phyloP scores from a whole-genome alignment of 2,797 vertebrate genomes.

The Lophotriccus pileatus region DNA sequence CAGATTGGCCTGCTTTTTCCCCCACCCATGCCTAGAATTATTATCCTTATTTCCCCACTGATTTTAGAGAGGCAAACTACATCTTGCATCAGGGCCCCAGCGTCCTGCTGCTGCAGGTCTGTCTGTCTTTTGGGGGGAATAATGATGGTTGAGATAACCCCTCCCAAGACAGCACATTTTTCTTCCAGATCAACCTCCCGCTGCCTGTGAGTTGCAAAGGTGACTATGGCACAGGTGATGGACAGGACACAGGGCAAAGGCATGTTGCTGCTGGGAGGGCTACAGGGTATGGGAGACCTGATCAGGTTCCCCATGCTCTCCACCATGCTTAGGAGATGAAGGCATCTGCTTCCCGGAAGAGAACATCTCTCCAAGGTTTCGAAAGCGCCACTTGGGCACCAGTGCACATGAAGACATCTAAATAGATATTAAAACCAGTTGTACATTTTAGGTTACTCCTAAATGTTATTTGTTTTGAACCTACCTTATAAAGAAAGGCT shows the following conservation, averaged over 20 bases:
- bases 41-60: not conserved
- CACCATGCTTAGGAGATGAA: accelerated
- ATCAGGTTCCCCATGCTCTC: not conserved
- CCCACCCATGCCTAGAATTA: not conserved
- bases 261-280: not conserved
- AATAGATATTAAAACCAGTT: not conserved
- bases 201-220: not conserved
- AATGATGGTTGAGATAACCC: accelerated
- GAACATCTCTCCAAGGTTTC: not conserved
- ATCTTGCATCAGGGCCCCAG: not conserved
- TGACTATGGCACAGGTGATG: not conserved
- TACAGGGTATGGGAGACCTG: no score
- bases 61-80: not conserved
- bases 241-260: not conserved
- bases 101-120: no score
- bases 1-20: not conserved
- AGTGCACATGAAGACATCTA: not conserved
- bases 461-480: not conserved
- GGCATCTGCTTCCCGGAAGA: not conserved
- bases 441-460: accelerated
- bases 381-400: not conserved
- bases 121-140: not conserved
- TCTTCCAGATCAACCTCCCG: not conserved
- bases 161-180: not conserved
- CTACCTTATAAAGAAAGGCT: not conserved